Evolutionary conservation across 2,888 invertebrate genomes (phyloP).

Genomic region (Dione juno): DNA sequence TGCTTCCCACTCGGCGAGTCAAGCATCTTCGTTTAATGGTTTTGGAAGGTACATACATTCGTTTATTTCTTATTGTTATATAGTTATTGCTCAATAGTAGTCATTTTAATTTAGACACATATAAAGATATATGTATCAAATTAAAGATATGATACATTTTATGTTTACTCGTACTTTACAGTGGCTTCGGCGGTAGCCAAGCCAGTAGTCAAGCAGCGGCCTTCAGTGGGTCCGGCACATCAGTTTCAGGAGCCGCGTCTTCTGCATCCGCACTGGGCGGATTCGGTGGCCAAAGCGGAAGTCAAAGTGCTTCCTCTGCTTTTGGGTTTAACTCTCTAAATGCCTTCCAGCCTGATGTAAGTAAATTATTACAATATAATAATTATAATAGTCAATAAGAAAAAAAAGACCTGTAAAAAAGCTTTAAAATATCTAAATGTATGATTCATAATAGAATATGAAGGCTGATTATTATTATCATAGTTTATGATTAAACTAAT

Average conservation of each 20-base stretch:
- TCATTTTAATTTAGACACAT: background rate
- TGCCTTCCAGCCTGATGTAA: constrained; percentile 68
- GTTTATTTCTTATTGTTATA: too few relatives aligned
- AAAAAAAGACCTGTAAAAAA: too few relatives aligned
- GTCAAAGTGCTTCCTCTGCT: constrained; percentile 74
- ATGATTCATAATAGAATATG: too few relatives aligned
- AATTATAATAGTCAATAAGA: too few relatives aligned
- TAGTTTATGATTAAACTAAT: too few relatives aligned
- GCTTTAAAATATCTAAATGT: too few relatives aligned
- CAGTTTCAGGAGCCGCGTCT: constrained; percentile 67
- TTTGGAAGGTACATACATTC: constrained; percentile 79
- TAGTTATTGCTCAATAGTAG: constrained; percentile 1
- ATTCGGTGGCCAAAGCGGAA: constrained; percentile 56
- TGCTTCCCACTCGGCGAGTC: constrained; percentile 78
- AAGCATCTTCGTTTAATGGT: constrained; percentile 76
- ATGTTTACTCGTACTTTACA: constrained; percentile 53
- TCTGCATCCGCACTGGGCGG: constrained; percentile 63
- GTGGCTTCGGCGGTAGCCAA: constrained; percentile 76
- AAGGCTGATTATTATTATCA: too few relatives aligned
- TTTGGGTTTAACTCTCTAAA: constrained; percentile 72
- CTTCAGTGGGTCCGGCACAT: constrained; percentile 62
- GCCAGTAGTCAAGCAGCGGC: constrained; percentile 78
- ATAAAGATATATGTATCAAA: background rate
- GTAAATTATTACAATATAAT: too few relatives aligned
- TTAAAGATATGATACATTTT: background rate